Base-by-base conservation (phyloP, 2,113 vertebrate species). In the Chascanopsetta lugubris region DNA sequence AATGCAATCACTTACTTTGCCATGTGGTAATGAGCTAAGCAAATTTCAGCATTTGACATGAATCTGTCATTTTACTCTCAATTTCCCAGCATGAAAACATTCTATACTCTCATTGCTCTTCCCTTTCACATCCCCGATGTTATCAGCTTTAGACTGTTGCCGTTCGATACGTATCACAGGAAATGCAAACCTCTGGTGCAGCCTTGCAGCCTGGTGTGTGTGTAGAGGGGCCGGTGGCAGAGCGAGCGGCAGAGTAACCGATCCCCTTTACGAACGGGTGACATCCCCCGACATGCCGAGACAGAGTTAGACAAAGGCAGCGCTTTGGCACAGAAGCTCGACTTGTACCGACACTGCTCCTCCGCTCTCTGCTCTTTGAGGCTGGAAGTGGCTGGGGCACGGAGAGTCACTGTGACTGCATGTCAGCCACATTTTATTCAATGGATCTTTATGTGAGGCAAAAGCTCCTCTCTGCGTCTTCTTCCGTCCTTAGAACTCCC, bases 241-340 rank as follows among this genome's bases (percentile, higher is more conserved):
- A 61, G 38, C 40, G 48, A 61, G 38, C 40, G 48, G 42, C 20
- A 2, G 32, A 1, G 15, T 40, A 65, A 75, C 3, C 20, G n/a
- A 65, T 65, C 66, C 20, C 34, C 30, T 68, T 77, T 38, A 45
- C 24, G 57, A 55, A 7, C 17, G 15, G 51, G 18, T 15, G 77
- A 76, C 72, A 72, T 70, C 72, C 75, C 57, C 72, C 64, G 69
- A 79, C 50, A 22, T 69, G 69, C 25, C 1, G 20, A 48, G 64
- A 43, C 68, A 69, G 45, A 76, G 48, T 54, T 24, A 71, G 69
- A 74, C 55, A 5, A 64, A 61, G 6, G 54, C 27, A 50, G 32
- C 47, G 5, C 21, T 15, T 63, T 64, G 58, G 54, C 57, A 64
- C 36, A 1, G 1, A 38, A 50, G 34, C 64, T 34, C 4, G 60